Conservation (phyloP, 1,140 invertebrate species). For the Bombus pascuorum region DNA sequence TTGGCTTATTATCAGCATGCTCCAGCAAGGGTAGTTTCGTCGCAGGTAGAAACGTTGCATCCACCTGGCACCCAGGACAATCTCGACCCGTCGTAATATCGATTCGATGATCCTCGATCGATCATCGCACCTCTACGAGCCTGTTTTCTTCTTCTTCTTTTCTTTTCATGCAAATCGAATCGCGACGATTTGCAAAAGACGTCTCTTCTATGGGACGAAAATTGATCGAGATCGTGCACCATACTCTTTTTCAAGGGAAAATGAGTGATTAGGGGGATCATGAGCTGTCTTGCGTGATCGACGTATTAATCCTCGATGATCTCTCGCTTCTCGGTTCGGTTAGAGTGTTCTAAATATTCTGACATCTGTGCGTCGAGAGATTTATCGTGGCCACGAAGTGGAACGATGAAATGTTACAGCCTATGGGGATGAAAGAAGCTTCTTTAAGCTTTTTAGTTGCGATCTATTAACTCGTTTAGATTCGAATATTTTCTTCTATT, state of each 20-base stretch:
- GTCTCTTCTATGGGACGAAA: background rate
- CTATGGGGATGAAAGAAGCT: background rate
- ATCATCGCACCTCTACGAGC: slow-evolving; percentile 48
- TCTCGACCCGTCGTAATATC: slow-evolving; percentile 34
- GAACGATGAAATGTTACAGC: background rate
- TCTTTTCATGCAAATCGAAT: slow-evolving; percentile 38
- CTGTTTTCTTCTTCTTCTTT: background rate
- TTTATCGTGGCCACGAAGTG: background rate
- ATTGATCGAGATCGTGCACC: slow-evolving; percentile 48
- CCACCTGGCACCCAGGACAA: background rate
- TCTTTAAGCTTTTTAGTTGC: background rate
- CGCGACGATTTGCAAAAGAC: slow-evolving; percentile 46
- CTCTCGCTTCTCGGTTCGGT: slow-evolving; percentile 12
- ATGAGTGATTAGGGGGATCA: slow-evolving; percentile 20
- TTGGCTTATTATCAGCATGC: background rate
- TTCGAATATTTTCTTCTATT: background rate
- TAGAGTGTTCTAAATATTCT: slow-evolving; percentile 42
- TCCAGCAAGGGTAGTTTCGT: background rate
- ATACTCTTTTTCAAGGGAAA: background rate
- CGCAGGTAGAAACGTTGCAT: slow-evolving; percentile 19
- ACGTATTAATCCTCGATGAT: slow-evolving; percentile 44
- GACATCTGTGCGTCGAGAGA: slow-evolving; percentile 27
- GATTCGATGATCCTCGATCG: slow-evolving; percentile 63
- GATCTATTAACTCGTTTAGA: background rate
- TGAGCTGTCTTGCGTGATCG: slow-evolving; percentile 11